Evolutionary conservation across 2,113 vertebrate species (phyloP).

Genomic region (Crocuta crocuta): DNA sequence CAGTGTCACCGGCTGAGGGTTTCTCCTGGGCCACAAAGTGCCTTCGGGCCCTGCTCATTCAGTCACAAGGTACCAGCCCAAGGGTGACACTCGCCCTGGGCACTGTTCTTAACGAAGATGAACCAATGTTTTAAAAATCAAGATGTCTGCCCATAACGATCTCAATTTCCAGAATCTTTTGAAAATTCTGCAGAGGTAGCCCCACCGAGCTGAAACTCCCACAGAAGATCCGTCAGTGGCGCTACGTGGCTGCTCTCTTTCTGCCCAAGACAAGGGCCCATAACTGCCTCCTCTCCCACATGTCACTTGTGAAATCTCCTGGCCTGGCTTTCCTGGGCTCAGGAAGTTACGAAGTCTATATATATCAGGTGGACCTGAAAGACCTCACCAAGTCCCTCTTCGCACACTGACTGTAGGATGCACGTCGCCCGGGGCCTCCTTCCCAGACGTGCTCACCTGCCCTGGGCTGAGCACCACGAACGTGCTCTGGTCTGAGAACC

Average conservation of each 20-base stretch:
- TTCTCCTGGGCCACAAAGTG: not conserved
- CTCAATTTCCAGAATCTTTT: not conserved
- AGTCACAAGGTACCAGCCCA: not conserved
- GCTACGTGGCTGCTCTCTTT: not conserved
- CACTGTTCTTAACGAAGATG: not conserved
- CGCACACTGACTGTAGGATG: not conserved
- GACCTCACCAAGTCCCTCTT: not conserved
- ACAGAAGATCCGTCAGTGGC: not conserved
- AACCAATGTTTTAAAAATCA: not conserved
- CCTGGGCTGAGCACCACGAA: fast-evolving
- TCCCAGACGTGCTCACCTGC: not conserved
- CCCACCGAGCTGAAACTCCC: not conserved
- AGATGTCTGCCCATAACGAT: not conserved
- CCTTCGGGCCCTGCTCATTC: not conserved
- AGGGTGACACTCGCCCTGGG: not conserved
- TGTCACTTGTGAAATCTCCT: not conserved
- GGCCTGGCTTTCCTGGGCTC: not conserved
- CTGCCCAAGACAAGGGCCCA: not conserved
- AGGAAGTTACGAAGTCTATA: not conserved
- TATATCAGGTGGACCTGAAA: not conserved
- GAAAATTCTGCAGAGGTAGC: not conserved
- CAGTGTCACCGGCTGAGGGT: too few species aligned
- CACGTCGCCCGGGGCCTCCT: not conserved
- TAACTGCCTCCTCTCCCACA: not conserved
- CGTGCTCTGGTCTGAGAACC: not conserved